Conservation (phyloP, 2,888 invertebrate genomes). For the Timema cristinae region DNA sequence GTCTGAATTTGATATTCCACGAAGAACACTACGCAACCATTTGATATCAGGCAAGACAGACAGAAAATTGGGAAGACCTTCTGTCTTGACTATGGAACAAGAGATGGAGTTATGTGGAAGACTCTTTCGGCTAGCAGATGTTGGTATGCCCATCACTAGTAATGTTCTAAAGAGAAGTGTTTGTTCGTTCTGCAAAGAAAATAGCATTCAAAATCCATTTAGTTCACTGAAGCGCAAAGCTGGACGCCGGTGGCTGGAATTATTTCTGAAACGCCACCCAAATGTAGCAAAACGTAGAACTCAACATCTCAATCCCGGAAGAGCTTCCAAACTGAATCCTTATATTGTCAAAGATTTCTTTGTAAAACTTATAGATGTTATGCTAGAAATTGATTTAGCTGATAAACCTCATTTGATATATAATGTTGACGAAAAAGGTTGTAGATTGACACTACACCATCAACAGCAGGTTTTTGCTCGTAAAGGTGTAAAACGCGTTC, state of each 20-base stretch:
- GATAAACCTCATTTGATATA: constrained; percentile 16
- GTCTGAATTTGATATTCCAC: constrained; percentile 13
- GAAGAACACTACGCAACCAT: background rate
- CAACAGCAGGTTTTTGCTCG: constrained; percentile 13
- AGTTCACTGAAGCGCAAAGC: constrained; percentile 9
- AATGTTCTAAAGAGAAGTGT: constrained; percentile 13
- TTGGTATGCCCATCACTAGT: constrained; percentile 14
- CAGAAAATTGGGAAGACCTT: constrained; percentile 11
- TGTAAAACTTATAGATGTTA: constrained; percentile 5
- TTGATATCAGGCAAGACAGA: constrained; percentile 4
- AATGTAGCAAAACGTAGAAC: constrained; percentile 1
- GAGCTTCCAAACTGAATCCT: constrained; percentile 14
- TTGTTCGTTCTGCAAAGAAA: constrained; percentile 8
- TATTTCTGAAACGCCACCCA: constrained; percentile 12
- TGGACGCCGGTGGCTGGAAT: constrained; percentile 12
- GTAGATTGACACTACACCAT: too few species aligned
- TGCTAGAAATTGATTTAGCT: constrained; percentile 8
- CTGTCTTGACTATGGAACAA: constrained; percentile 10
- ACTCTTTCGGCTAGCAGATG: constrained; percentile 13
- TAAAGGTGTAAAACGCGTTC: constrained; percentile 10
- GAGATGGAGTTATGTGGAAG: constrained; percentile 9
- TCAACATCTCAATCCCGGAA: constrained; percentile 12
- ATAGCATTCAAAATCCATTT: constrained; percentile 1
- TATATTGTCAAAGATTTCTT: constrained; percentile 12
- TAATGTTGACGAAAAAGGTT: constrained; percentile 12